Base-by-base conservation (phyloP, 1,140 invertebrate species). In the Augochlora pura region DNA sequence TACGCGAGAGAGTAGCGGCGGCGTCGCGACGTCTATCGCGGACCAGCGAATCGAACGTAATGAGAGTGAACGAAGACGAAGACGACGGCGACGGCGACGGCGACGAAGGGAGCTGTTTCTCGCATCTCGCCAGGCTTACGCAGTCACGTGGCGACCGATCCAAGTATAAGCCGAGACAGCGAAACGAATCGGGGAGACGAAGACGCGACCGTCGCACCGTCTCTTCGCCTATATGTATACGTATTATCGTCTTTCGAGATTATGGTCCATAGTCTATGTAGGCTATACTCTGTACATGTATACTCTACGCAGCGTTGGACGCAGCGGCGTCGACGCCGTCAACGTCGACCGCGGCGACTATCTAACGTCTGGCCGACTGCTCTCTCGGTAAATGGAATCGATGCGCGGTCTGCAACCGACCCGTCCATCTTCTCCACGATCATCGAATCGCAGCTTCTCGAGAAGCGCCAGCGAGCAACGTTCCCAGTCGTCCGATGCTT, bases 141-240 rank as follows among this genome's bases (percentile, higher is more conserved):
- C 5, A n/a, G 54, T 65, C 71, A 69, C 65, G 38, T 52, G 59
- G 57, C 25, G 42, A 25, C 14, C 62, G 57, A 83, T 78, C 46
- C 39, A 32, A 32, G 32, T 32, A 0, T 23, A 54, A 62, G 38
- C 60, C 66, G 65, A 42, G 21, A 42, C 62, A 49, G 46, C 14
- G 62, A 23, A 21, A 72, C 42, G 65, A 74, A 69, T 14, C 42
- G 10, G 14, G 9, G 42, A 46, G 42, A 46, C 10, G 14, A 10
- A 46, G 42, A 46, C 42, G 10, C 2, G 42, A 10, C 10, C 12
- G 42, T 2, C 38, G 49, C 7, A 78, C 39, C 18, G 57, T 46
- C 1, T 32, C 32, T 32, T 32, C 32, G 32, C 4, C 32, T 4
- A 4, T 32, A 32, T 4, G 32, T 46, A 10, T 32, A 32, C 32